phyloP scores from a whole-genome alignment of 2,113 vertebrate genomes.

The Setophaga kirtlandii region DNA sequence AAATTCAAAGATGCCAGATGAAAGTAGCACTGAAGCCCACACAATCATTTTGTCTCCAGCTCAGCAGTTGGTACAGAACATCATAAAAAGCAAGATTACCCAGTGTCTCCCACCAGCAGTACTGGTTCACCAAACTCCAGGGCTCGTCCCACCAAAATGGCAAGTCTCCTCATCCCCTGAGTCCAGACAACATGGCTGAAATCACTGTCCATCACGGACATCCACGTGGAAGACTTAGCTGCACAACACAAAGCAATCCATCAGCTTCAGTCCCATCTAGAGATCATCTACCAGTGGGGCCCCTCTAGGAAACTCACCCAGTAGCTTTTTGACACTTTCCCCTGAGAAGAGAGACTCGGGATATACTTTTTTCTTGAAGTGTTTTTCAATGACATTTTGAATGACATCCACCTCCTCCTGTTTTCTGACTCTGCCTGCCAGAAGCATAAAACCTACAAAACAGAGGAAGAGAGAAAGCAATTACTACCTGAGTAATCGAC shows the following conservation, averaged over 20 bases:
- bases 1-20: neutral
- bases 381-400: conserved; percentile 87
- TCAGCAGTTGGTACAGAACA: neutral
- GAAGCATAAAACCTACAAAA: conserved; percentile 90
- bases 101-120: conserved; percentile 93
- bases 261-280: neutral
- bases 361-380: conserved; percentile 89
- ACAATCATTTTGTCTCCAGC: neutral
- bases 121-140: conserved; percentile 92
- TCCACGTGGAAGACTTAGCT: conserved; percentile 73
- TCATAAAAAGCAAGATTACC: conserved; percentile 74
- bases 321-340: conserved; percentile 81
- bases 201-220: conserved; percentile 77
- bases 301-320: conserved; percentile 83
- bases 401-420: conserved; percentile 89
- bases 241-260: conserved; percentile 15
- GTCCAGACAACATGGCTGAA: conserved; percentile 95
- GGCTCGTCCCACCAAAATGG: conserved; percentile 87
- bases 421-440: conserved; percentile 93
- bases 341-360: conserved; percentile 86
- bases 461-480: neutral
- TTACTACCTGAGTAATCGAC: neutral
- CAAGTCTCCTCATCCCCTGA: conserved; percentile 84
- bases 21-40: neutral
- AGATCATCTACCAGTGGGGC: neutral